Percentiles rank a stretch among this genome's conserved stretches.
These are phyloP conservation scores for Corydoras sp. DNA, from an alignment of 2,113 vertebrate genomes.

Conservation along the genomic window DNA sequence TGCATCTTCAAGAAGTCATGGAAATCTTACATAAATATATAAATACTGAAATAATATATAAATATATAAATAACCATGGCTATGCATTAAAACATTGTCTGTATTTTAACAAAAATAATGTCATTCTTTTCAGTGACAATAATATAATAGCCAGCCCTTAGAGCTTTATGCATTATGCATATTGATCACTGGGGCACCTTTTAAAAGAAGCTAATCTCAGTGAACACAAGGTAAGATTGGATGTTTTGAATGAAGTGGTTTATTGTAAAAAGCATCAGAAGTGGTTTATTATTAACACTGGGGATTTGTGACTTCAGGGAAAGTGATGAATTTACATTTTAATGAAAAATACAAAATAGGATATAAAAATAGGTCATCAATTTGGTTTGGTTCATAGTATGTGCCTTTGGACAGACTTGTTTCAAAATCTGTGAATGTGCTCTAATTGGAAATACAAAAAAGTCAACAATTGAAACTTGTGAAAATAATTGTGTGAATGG, in stretches of 20 bases:
- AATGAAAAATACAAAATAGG: neutral
- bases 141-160: slow-evolving; percentile 35
- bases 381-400: too few relatives aligned
- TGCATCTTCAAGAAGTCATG: too few relatives aligned
- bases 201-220: slow-evolving; percentile 61
- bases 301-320: slow-evolving; percentile 46
- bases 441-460: too few relatives aligned
- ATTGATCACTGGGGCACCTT: slow-evolving; percentile 55
- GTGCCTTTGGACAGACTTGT: too few relatives aligned
- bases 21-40: neutral
- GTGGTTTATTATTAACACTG: slow-evolving; percentile 43
- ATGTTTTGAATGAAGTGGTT: slow-evolving; percentile 50
- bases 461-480: too few relatives aligned
- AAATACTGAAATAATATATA: neutral
- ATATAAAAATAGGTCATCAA: too few relatives aligned
- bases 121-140: slow-evolving; percentile 38
- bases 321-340: neutral
- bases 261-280: slow-evolving; percentile 53
- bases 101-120: slow-evolving; percentile 38
- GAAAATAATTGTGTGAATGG: too few relatives aligned
- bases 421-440: too few relatives aligned
- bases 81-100: slow-evolving; percentile 21
- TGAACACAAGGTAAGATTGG: slow-evolving; percentile 54
- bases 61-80: slow-evolving; percentile 5
- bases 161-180: slow-evolving; percentile 43